Evolutionary conservation across 2,888 invertebrate genomes (phyloP).

Genomic region (Hirtodrosophila confusa): DNA sequence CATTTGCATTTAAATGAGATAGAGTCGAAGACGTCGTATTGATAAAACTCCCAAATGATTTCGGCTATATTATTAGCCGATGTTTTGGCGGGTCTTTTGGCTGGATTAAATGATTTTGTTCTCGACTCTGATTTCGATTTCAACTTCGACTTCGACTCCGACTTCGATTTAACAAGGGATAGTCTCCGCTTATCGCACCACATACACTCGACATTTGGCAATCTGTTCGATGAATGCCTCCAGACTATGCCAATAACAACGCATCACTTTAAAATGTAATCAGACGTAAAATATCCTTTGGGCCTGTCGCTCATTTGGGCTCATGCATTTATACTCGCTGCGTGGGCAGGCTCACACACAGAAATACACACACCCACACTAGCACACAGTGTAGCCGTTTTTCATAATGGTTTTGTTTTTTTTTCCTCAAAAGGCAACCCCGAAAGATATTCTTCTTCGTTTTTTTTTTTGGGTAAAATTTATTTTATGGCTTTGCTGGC

Average conservation of each 20-base stretch:
- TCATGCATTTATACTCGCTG: constrained; percentile 46
- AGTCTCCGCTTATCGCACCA: constrained; percentile 30
- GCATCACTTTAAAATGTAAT: constrained; percentile 70
- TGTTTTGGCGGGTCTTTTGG: constrained; percentile 13
- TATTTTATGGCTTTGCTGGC: constrained; percentile 51
- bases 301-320: constrained; percentile 54
- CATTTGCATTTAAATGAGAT: constrained; percentile 68
- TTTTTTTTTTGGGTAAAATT: constrained; percentile 34
- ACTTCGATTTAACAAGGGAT: constrained; percentile 17
- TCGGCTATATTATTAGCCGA: constrained; percentile 45
- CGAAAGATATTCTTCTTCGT: background rate
- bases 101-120: constrained; percentile 13
- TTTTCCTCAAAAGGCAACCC: constrained; percentile 18
- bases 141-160: background rate
- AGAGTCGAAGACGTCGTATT: constrained; percentile 7
- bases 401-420: constrained; percentile 44
- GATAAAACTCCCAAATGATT: constrained; percentile 30
- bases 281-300: constrained; percentile 69
- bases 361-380: constrained; percentile 8
- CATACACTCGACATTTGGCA: constrained; percentile 42
- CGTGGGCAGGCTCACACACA: constrained; percentile 4
- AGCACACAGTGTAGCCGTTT: constrained; percentile 6
- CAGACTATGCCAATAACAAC: constrained; percentile 41
- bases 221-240: constrained; percentile 47
- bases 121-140: constrained; percentile 1